These are phyloP conservation scores for Rhopilema esculentum DNA, from an alignment of 30 jellyfish, hydroid and myxozoan species.

Conservation along the genomic window DNA sequence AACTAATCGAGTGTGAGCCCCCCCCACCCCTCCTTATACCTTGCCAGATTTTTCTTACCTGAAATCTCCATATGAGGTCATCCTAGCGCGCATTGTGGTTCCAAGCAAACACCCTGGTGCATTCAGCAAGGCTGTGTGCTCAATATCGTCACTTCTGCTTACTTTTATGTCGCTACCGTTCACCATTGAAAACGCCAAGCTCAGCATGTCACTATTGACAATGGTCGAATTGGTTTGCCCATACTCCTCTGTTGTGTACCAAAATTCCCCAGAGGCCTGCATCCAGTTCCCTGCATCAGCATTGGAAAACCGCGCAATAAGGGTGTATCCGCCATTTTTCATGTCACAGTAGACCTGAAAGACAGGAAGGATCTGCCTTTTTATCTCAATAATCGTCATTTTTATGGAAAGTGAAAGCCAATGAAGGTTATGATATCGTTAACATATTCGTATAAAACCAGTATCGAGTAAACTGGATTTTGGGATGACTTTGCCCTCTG, in stretches of 20 bases:
- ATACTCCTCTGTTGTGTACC: constrained; percentile 20
- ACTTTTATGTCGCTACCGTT: constrained; percentile 28
- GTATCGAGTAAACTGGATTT: no score
- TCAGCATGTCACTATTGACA: constrained; percentile 36
- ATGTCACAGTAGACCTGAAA: constrained; percentile 56
- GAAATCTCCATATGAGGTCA: constrained; percentile 51
- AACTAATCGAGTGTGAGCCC: no score
- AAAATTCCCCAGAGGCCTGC: constrained; percentile 31
- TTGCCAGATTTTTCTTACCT: constrained; percentile 55
- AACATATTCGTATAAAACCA: no score
- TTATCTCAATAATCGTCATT: no score
- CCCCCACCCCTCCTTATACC: no score
- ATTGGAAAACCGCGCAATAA: constrained; percentile 37
- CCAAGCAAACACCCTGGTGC: constrained; percentile 30
- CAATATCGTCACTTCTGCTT: constrained; percentile 35
- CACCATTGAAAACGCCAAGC: constrained; percentile 31
- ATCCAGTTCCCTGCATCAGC: constrained; percentile 54
- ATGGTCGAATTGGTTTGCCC: constrained; percentile 3
- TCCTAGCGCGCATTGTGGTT: constrained; percentile 31
- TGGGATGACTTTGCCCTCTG: no score
- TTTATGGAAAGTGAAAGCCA: no score
- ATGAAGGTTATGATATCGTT: no score
- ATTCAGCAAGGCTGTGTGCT: constrained; percentile 28
- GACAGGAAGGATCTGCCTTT: no score
- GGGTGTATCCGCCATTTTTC: constrained; percentile 58